These are phyloP conservation scores for Tricholauxania praeusta DNA, from an alignment of 2,888 invertebrate genomes.

Conservation along the genomic window DNA sequence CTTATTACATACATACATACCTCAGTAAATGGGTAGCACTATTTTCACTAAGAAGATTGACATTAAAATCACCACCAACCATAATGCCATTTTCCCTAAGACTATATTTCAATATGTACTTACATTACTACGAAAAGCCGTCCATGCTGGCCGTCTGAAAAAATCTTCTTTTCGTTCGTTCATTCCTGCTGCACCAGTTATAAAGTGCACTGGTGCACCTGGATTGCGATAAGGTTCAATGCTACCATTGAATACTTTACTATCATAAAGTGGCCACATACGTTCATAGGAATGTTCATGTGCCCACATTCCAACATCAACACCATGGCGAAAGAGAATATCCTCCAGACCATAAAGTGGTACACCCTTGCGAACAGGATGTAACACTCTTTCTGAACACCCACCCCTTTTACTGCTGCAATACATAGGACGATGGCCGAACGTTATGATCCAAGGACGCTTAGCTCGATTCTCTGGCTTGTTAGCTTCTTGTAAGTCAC, in stretches of 20 bases:
- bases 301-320: slow-evolving; percentile 95
- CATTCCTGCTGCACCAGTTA: slow-evolving; percentile 90
- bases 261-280: slow-evolving; percentile 93
- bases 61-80: neutral
- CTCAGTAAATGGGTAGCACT: no score
- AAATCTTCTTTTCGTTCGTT: slow-evolving; percentile 85
- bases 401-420: slow-evolving; percentile 88
- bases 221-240: slow-evolving; percentile 71
- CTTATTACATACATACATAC: no score
- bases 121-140: slow-evolving; percentile 80
- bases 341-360: slow-evolving; percentile 84
- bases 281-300: slow-evolving; percentile 98
- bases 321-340: slow-evolving; percentile 87
- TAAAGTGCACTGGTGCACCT: slow-evolving; percentile 90
- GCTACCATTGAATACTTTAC: slow-evolving; percentile 77
- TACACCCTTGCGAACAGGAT: slow-evolving; percentile 77
- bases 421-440: slow-evolving; percentile 92
- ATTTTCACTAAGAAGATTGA: neutral
- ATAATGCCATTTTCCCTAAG: neutral
- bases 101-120: neutral
- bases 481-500: slow-evolving; percentile 82
- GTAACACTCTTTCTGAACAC: no score
- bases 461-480: slow-evolving; percentile 78
- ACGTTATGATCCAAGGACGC: slow-evolving; percentile 86
- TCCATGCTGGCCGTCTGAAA: slow-evolving; percentile 76